These are phyloP conservation scores for Stylophora pistillata DNA, from an alignment of 64 coral and sea anemone species.

Conservation along the genomic window DNA sequence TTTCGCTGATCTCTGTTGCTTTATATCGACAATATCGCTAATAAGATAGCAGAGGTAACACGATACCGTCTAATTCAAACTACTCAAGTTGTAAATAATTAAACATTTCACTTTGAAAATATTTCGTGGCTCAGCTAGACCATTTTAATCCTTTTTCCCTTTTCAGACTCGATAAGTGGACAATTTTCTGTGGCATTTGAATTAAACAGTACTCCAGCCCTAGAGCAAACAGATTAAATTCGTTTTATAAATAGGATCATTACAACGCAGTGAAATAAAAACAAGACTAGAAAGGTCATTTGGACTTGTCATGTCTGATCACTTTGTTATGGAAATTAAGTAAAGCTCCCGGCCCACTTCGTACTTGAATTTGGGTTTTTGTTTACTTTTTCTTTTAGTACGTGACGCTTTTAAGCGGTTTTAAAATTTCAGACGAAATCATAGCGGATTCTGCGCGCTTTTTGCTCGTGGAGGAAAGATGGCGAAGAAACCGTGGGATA, in stretches of 20 bases:
- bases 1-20: no score
- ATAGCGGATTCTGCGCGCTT: no score
- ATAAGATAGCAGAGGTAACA: no score
- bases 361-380: not conserved
- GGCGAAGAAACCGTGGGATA: constrained; percentile 90
- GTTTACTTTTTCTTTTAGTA: not conserved
- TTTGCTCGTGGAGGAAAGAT: constrained; percentile 1
- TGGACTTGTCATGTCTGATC: not conserved
- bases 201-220: not conserved
- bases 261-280: not conserved
- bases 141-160: not conserved
- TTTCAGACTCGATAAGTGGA: not conserved
- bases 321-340: constrained; percentile 10
- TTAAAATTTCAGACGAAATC: not conserved
- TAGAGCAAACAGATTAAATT: not conserved
- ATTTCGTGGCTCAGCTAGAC: not conserved
- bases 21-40: no score
- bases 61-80: no score
- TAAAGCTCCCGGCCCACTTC: not conserved
- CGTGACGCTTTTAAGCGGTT: not conserved
- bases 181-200: not conserved
- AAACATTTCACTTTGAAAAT: not conserved
- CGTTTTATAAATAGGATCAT: not conserved
- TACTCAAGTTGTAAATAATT: not conserved
- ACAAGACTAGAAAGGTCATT: not conserved